These are phyloP conservation scores for Drosophila mojavensis DNA, from an alignment of 1,140 invertebrate genomes.

Conservation along the genomic window DNA sequence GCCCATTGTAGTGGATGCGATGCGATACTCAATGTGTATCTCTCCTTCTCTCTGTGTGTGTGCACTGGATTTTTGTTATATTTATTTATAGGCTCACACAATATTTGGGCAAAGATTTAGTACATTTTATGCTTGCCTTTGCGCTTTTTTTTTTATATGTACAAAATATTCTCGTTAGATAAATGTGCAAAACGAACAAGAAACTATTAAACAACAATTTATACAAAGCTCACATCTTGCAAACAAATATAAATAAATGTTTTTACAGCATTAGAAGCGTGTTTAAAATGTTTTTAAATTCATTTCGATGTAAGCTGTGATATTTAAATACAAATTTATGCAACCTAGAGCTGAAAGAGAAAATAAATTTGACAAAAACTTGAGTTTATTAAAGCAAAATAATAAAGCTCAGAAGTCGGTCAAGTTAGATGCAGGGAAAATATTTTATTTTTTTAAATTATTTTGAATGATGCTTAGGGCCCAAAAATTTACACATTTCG, in stretches of 20 bases:
- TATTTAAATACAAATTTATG: too few relatives aligned
- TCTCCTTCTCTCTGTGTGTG: conserved; percentile 5
- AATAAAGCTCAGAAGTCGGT: not conserved
- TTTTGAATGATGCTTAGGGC: conserved; percentile 10
- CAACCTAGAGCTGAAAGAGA: not conserved
- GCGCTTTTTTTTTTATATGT: not conserved
- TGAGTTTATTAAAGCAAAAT: too few relatives aligned
- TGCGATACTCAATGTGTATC: conserved; percentile 10
- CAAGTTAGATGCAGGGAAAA: not conserved
- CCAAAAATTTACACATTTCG: conserved; percentile 11
- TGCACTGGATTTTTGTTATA: conserved; percentile 13
- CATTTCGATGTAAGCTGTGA: too few relatives aligned
- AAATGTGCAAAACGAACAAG: not conserved
- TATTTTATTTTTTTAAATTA: not conserved
- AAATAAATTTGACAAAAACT: not conserved
- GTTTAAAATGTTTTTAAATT: too few relatives aligned
- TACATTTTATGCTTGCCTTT: conserved; percentile 25
- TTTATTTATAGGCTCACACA: conserved; percentile 43
- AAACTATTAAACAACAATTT: not conserved
- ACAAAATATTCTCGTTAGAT: not conserved
- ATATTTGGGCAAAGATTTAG: conserved; percentile 23
- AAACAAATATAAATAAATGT: too few relatives aligned
- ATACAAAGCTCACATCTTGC: too few relatives aligned
- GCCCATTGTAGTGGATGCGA: conserved; percentile 50
- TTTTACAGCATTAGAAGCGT: too few relatives aligned